Conservation (phyloP, 1,140 invertebrate genomes). For the Drosophila setifemur region DNA sequence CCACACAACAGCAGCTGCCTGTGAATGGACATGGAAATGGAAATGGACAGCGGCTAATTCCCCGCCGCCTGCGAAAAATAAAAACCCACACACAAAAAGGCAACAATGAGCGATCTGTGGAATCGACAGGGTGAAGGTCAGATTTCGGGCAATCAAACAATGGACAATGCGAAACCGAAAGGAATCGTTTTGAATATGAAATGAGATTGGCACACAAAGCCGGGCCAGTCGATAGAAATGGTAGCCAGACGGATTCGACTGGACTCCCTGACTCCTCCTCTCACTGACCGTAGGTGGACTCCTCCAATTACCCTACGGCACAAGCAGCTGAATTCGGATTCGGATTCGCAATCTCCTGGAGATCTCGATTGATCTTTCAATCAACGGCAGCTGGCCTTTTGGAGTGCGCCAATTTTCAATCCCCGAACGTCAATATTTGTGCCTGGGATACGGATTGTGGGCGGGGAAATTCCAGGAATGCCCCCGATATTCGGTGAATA, state of each 20-base stretch:
- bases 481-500: too few relatives aligned
- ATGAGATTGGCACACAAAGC: conserved; percentile 35
- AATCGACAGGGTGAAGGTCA: conserved; percentile 58
- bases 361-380: conserved; percentile 72
- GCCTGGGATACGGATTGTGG: conserved; percentile 7
- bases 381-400: conserved; percentile 46
- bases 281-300: conserved; percentile 56
- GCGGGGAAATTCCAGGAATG: conserved; percentile 55
- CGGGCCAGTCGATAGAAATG: conserved; percentile 8
- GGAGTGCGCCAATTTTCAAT: conserved; percentile 63
- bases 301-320: conserved; percentile 69
- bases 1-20: conserved; percentile 38
- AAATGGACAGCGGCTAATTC: conserved; percentile 60
- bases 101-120: conserved; percentile 44
- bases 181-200: conserved; percentile 69
- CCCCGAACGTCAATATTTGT: conserved; percentile 50
- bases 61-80: conserved; percentile 9
- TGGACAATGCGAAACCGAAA: conserved; percentile 30
- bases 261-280: too few relatives aligned
- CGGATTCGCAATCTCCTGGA: conserved; percentile 22
- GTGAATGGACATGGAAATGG: not conserved
- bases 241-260: conserved; percentile 9
- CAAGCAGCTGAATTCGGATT: conserved; percentile 49
- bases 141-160: conserved; percentile 59
- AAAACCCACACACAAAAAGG: conserved; percentile 28